phyloP scores from a whole-genome alignment of 2,113 vertebrate species.

The Sula dactylatra region DNA sequence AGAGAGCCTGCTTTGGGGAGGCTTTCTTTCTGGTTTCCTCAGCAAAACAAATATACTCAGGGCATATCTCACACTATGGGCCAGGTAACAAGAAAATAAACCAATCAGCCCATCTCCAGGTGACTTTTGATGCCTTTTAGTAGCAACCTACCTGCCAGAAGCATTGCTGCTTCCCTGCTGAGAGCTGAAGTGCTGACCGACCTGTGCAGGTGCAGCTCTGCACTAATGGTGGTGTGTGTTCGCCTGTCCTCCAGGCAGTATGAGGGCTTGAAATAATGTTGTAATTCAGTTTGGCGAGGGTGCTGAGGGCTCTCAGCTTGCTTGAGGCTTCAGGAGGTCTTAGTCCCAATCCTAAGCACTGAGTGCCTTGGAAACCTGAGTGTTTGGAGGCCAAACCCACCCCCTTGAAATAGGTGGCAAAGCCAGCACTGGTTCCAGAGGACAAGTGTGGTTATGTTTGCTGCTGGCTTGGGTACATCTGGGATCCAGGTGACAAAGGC shows the following conservation, averaged over 20 bases:
- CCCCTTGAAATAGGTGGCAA: background rate
- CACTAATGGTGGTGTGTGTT: background rate
- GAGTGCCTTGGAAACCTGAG: background rate
- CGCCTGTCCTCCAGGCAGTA: accelerated
- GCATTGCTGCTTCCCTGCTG: background rate
- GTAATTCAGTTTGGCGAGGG: background rate
- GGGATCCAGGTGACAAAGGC: background rate
- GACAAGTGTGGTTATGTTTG: background rate
- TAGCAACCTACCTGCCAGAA: background rate
- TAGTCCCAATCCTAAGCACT: background rate
- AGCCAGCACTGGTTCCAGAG: background rate
- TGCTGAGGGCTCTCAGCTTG: background rate
- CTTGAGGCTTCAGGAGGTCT: background rate
- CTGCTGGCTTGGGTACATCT: background rate
- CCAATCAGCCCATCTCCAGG: background rate
- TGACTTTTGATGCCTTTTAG: background rate
- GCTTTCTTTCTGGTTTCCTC: background rate
- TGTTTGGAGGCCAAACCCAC: background rate
- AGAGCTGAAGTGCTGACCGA: background rate
- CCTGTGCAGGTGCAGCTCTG: background rate
- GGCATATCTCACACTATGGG: background rate
- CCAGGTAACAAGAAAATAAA: background rate
- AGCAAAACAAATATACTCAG: background rate
- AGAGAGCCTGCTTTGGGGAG: background rate
- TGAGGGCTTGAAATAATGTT: background rate